These are phyloP conservation scores for Valencia hispanica DNA, from an alignment of 2,797 vertebrate species.

Conservation along the genomic window DNA sequence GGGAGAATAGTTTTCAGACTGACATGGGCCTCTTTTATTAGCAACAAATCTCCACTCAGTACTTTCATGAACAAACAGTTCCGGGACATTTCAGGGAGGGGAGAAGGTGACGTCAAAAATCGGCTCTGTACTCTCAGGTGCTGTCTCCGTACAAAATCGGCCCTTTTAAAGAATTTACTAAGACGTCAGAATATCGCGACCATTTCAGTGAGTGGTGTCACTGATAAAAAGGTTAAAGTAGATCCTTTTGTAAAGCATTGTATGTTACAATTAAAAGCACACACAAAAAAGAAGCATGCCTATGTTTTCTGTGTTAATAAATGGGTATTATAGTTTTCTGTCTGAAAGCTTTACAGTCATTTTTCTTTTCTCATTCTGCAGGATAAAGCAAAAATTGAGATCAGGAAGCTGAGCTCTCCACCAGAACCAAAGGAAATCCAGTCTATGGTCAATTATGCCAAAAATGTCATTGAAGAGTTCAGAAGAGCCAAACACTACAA, in stretches of 20 bases:
- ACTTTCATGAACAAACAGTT: no score
- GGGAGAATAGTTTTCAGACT: no score
- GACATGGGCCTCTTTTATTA: no score
- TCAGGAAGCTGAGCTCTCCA: slow-evolving; percentile 80
- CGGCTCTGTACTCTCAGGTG: no score
- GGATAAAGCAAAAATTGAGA: slow-evolving; percentile 93
- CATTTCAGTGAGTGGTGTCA: no score
- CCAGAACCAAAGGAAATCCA: slow-evolving; percentile 83
- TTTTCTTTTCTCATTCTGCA: slow-evolving; percentile 50
- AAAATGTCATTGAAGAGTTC: slow-evolving; percentile 96
- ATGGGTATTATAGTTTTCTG: neutral
- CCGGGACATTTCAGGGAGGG: no score
- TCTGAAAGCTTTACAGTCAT: neutral
- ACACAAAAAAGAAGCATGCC: neutral
- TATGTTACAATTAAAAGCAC: neutral
- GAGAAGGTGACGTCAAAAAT: no score
- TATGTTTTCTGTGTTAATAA: neutral
- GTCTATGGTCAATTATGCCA: slow-evolving; percentile 91
- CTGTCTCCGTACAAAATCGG: no score
- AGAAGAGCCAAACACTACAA: slow-evolving; percentile 97
- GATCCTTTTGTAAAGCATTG: neutral
- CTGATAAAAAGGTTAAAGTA: neutral
- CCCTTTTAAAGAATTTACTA: no score
- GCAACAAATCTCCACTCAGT: no score
- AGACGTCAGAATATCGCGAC: no score